phyloP scores from a whole-genome alignment of 2,797 vertebrate species.

The Chiloscyllium punctatum region DNA sequence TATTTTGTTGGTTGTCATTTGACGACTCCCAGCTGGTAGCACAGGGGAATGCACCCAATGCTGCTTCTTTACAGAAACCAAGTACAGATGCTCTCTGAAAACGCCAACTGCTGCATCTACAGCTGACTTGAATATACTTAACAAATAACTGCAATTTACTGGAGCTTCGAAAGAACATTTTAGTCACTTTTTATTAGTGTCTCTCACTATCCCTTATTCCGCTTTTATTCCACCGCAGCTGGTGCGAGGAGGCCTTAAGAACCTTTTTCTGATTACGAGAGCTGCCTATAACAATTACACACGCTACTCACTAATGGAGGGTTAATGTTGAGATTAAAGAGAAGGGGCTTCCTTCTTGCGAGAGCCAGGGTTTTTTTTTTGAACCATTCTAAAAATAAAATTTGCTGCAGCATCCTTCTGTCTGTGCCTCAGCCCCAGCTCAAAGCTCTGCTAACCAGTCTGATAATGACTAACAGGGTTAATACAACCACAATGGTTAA shows the following conservation, averaged over 20 bases:
- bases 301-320: not conserved
- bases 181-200: slow-evolving; percentile 88
- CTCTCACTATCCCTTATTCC: slow-evolving; percentile 51
- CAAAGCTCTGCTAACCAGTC: not conserved
- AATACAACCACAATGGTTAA: not conserved
- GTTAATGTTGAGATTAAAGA: slow-evolving; percentile 33
- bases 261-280: slow-evolving; percentile 6
- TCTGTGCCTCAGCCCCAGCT: no score
- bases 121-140: slow-evolving; percentile 88
- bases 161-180: slow-evolving; percentile 74
- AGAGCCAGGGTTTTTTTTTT: not conserved
- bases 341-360: not conserved
- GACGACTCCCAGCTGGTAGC: slow-evolving; percentile 66
- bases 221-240: slow-evolving; percentile 23
- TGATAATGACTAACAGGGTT: not conserved
- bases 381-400: slow-evolving; percentile 1
- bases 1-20: slow-evolving; percentile 73
- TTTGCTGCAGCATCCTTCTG: not conserved
- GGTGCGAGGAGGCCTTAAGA: not conserved
- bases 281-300: slow-evolving; percentile 17
- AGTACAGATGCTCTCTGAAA: slow-evolving; percentile 68
- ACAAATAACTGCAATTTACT: slow-evolving; percentile 95
- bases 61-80: slow-evolving; percentile 59
- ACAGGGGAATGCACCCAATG: slow-evolving; percentile 58
- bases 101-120: slow-evolving; percentile 67